Base-by-base conservation (phyloP, 2,797 vertebrate genomes). In the Gouania willdenowi region DNA sequence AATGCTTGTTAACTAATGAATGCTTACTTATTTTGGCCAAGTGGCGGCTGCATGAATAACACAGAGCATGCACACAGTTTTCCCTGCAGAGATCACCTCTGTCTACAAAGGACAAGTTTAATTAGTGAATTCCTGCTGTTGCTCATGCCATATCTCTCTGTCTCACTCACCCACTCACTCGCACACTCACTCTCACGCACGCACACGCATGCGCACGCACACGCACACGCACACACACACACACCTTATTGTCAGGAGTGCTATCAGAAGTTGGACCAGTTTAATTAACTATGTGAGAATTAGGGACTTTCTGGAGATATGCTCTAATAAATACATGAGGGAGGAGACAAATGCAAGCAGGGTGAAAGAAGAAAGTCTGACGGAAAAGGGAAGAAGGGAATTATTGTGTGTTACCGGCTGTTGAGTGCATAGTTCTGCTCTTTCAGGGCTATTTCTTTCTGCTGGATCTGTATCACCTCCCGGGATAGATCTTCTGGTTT, bases 401-500 rank as follows among this genome's bases (percentile, higher is more conserved):
- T 13, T 47, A 52, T 31, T 33, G 23, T 31, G 31, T 29, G 52
- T 69, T 89, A 98, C 95, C 92, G 92, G 91, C 87, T 95, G 6
- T 75, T 88, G 41, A 95, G 70, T 38, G 85, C 59, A 31, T 83
- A 89, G 77, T 94, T 97, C 86, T 94, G 91, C 55, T 98, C 93
- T 66, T 94, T 92, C 65, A 97, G 79, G 34, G 66, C 36, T 22
- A 98, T 87, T 55, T 98, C 96, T 37, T 91, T 86, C 77, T 95
- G 93, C 71, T 97, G 96, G 71, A 98, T 88, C 69, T 93, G 90
- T 76, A 95, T 87, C 25, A 98, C 81, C 44, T 97, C 92, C 65
- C 89, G 87, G 5, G 94, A 98, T 49, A 98, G 86, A 82, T 98
- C 94, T 34, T 97, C 94, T 0, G 96, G 95, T 52, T 92, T 94